Evolutionary conservation across 64 coral and sea anemone species (phyloP), one percentile per base, ranked within the genome.

Genomic region (Platygyra sinensis): DNA sequence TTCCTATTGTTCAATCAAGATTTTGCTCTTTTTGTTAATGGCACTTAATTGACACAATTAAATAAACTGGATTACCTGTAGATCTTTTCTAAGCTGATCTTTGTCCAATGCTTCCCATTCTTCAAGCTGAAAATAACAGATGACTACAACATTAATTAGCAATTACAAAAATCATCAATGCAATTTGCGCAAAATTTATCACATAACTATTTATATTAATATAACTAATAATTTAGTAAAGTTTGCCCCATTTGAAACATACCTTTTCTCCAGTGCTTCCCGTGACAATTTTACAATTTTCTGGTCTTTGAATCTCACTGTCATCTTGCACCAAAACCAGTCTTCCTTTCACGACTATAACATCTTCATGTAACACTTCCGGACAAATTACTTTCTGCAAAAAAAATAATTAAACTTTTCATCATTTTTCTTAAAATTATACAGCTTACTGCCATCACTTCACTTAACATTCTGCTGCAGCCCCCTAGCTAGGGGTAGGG

Each of bases 291-390:
- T 72, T 85, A 85, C 81, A 61, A 39, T 60, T 77, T 77, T 60
- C 28, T 74, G 71, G 86, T 76, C 59, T 77, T 52, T 88, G 51
- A 76, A 77, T 88, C 20, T 74, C n/a, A n/a, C 74, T 88, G 24
- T 88, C 83, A 33, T 86, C 94, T 89, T 93, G 91, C 1, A 84
- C 82, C 76, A 94, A 86, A 19, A 99, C 94, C 42, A 99, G 30
- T 64, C 94, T 95, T 79, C 95, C 96, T 46, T 91, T 93, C 5
- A 98, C 94, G 60, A 93, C 96, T 86, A 98, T 74, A 13, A 98
- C 88, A 39, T 98, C 96, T 86, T 98, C 96, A 89, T 98, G 90
- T 52, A 98, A 84, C 3, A 98, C 94, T 59, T 98, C 96, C 69
- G 93, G 96, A 59, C 94, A 95, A 38, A 86, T 63, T 13, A 98